phyloP scores from a whole-genome alignment of 2,113 vertebrate genomes.

The Acrocephalus arundinaceus region DNA sequence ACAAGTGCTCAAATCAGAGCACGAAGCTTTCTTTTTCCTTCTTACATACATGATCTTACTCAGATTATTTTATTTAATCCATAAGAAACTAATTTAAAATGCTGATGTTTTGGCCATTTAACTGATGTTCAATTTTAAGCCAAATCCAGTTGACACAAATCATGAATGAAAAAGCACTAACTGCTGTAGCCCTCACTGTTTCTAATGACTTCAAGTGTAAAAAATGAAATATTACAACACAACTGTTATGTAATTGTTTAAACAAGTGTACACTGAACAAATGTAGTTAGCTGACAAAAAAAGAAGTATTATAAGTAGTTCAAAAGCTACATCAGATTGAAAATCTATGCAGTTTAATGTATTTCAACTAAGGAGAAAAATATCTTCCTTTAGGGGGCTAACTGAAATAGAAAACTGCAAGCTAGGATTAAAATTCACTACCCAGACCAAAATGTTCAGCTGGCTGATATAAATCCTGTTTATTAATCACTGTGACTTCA shows the following conservation, averaged over 20 bases:
- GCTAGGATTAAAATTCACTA: constrained; percentile 2
- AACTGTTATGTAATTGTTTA: not conserved
- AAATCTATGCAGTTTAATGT: not conserved
- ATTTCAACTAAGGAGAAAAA: not conserved
- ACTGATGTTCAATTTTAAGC: not conserved
- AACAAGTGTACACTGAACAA: not conserved
- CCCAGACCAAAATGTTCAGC: not conserved
- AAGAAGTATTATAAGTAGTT: not conserved
- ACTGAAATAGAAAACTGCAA: not conserved
- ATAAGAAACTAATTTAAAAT: not conserved
- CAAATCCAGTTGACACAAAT: not conserved
- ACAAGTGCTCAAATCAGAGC: not conserved
- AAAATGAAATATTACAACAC: not conserved
- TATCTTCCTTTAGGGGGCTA: not conserved
- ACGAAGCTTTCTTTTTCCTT: not conserved
- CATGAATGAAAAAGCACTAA: not conserved
- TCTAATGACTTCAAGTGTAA: not conserved
- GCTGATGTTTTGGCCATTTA: not conserved
- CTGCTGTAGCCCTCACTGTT: not conserved
- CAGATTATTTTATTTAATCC: not conserved
- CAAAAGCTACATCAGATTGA: not conserved
- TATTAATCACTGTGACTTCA: not conserved
- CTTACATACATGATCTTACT: not conserved
- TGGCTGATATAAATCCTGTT: not conserved
- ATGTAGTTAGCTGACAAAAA: not conserved